phyloP scores from a whole-genome alignment of 2,888 invertebrate genomes.

The Ferrisia virgata region DNA sequence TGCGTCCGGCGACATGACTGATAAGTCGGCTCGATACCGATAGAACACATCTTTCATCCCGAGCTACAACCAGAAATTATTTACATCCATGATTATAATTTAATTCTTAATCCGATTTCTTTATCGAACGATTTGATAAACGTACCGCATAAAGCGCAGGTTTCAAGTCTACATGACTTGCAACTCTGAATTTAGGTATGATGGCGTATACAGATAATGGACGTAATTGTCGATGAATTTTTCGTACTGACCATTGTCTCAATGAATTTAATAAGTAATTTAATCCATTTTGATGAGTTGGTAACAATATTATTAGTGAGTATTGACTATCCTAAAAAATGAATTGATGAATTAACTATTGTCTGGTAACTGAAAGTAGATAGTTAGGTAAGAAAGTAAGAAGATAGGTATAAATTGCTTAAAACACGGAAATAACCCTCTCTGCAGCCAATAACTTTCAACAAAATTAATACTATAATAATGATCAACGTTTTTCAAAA shows the following conservation, averaged over 20 bases:
- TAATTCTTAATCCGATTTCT: not conserved
- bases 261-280: constrained; percentile 65
- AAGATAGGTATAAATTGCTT: no score
- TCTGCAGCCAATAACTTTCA: no score
- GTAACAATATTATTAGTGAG: constrained; percentile 71
- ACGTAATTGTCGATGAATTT: constrained; percentile 66
- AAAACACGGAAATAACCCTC: no score
- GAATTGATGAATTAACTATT: no score
- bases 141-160: constrained; percentile 75
- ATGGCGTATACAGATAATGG: constrained; percentile 71
- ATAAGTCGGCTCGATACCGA: constrained; percentile 73
- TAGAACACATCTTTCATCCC: constrained; percentile 77
- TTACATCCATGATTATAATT: no score
- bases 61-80: constrained; percentile 58
- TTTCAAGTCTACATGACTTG: constrained; percentile 76
- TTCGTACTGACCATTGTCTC: constrained; percentile 62
- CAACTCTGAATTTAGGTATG: constrained; percentile 75
- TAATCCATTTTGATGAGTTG: constrained; percentile 61
- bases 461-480: no score
- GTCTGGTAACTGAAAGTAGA: no score
- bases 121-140: not conserved
- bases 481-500: no score
- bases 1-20: constrained; percentile 73
- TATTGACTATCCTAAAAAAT: constrained; percentile 60
- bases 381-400: no score